Evolutionary conservation across 1,140 invertebrate genomes (phyloP).

Genomic region (Chionoecetes opilio): DNA sequence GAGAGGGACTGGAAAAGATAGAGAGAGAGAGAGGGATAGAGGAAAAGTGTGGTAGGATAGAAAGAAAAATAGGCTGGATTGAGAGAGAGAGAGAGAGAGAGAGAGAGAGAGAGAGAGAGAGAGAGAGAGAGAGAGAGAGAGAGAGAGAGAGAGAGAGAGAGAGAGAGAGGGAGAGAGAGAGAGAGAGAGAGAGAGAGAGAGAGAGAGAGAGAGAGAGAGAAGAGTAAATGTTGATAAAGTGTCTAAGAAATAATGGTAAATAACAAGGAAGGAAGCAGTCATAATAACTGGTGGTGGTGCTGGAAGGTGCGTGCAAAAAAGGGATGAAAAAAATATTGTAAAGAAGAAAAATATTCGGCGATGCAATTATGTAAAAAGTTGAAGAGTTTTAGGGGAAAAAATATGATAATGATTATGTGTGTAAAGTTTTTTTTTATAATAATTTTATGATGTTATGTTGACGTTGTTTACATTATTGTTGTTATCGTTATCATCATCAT

Average conservation of each 20-base stretch:
- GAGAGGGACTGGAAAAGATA: background rate
- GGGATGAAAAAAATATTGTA: too few species aligned
- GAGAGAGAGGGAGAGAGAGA: background rate
- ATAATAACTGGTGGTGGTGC: too few species aligned
- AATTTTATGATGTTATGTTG: too few species aligned
- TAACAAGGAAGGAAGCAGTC: background rate
- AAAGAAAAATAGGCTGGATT: background rate
- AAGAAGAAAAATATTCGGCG: background rate
- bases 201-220: background rate
- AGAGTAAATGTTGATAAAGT: background rate
- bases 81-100: background rate
- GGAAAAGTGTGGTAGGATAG: background rate
- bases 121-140: slow-evolving; percentile 49
- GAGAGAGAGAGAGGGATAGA: background rate
- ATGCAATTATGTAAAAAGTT: background rate
- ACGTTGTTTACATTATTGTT: too few species aligned
- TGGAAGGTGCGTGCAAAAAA: too few species aligned
- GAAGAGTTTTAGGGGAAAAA: too few species aligned
- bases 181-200: background rate
- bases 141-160: slow-evolving; percentile 1
- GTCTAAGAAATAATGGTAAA: background rate
- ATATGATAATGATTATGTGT: too few species aligned
- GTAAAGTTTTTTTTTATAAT: too few species aligned
- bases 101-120: slow-evolving; percentile 35
- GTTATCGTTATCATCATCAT: too few species aligned